phyloP scores from a whole-genome alignment of 2,797 vertebrate genomes.

The Fistularia tabacaria region DNA sequence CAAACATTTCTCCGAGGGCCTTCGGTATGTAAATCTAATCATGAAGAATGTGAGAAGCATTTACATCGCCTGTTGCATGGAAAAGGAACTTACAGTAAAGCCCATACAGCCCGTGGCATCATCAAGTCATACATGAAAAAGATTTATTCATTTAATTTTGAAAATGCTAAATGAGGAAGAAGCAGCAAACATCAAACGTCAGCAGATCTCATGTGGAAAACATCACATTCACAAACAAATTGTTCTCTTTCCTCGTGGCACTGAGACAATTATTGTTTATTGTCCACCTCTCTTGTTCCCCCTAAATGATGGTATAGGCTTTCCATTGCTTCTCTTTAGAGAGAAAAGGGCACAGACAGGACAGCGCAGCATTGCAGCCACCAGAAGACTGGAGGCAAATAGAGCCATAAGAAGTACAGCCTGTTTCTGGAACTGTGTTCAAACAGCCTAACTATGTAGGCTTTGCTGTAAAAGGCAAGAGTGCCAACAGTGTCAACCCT shows the following conservation, averaged over 20 bases:
- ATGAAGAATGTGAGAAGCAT: constrained; percentile 43
- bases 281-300: constrained; percentile 52
- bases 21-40: constrained; percentile 68
- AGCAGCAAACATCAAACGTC: constrained; percentile 50
- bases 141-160: constrained; percentile 4
- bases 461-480: constrained; percentile 19
- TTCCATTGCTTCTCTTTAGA: constrained; percentile 45
- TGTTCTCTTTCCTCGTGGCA: constrained; percentile 62
- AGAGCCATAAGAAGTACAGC: constrained; percentile 31
- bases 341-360: constrained; percentile 40
- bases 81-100: constrained; percentile 44
- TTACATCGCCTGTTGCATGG: constrained; percentile 48
- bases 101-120: not conserved
- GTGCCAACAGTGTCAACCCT: constrained; percentile 42
- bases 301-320: constrained; percentile 58
- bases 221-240: constrained; percentile 64
- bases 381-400: constrained; percentile 24
- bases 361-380: constrained; percentile 37
- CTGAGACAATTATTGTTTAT: constrained; percentile 65
- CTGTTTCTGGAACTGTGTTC: constrained; percentile 45
- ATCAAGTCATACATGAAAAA: not conserved
- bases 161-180: constrained; percentile 3
- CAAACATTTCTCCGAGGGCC: constrained; percentile 44
- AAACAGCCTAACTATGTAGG: constrained; percentile 40
- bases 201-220: constrained; percentile 69